Percentiles rank a stretch among this genome's conserved stretches.
phyloP scores from a whole-genome alignment of 2,888 invertebrate species.

The Odontomyia ornata region DNA sequence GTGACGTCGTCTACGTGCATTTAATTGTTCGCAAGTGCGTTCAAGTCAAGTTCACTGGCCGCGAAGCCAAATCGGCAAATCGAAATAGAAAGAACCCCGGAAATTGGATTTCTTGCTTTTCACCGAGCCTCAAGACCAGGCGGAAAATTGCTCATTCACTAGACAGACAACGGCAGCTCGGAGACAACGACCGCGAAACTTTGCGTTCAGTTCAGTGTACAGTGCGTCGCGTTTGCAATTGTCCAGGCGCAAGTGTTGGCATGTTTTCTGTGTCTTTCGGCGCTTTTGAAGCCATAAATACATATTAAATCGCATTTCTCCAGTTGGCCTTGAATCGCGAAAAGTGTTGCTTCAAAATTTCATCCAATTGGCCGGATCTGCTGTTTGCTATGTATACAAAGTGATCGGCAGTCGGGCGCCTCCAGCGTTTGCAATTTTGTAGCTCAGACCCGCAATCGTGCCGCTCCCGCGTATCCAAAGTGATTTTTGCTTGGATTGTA shows the following conservation, averaged over 20 bases:
- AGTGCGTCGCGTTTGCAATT: background rate
- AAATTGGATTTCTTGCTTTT: background rate
- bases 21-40: background rate
- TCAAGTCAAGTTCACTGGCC: conserved; percentile 11
- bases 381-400: too few relatives aligned
- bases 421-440: too few relatives aligned
- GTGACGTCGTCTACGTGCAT: background rate
- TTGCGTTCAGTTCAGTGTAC: background rate
- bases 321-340: too few relatives aligned
- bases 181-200: background rate
- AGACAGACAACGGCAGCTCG: background rate
- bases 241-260: background rate
- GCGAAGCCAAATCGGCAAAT: background rate
- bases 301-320: too few relatives aligned
- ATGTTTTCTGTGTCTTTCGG: too few relatives aligned
- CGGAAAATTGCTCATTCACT: background rate
- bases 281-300: too few relatives aligned
- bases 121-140: background rate
- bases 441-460: too few relatives aligned
- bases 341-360: too few relatives aligned
- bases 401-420: too few relatives aligned
- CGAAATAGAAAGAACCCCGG: conserved; percentile 25
- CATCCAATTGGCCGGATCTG: too few relatives aligned
- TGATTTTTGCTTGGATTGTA: too few relatives aligned
- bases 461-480: too few relatives aligned